Evolutionary conservation across 2,888 invertebrate genomes (phyloP), one percentile per base, ranked within the genome.

Genomic region (Rhagonycha lutea): DNA sequence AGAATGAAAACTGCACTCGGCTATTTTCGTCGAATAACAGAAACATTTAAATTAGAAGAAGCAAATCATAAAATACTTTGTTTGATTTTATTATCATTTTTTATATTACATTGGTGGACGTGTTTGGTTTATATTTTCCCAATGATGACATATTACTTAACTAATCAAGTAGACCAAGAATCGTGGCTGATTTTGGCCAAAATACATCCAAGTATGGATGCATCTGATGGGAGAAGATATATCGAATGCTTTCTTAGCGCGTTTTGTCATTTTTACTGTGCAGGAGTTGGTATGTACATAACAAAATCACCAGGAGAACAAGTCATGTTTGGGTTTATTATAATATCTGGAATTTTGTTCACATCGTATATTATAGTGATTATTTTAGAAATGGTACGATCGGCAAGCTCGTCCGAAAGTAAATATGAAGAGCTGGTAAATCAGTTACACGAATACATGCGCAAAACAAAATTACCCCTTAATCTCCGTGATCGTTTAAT

Each of bases 371-470:
- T 83, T 26, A 76, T 85, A 3, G 87, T 86, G 3, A 82, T 85
- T 77, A 76, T 88, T 11, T 77, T 88, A 24, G 84, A 84, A 80
- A 83, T 86, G 80, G 80, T 12, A 80, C 82, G 73, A 81, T 81
- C 79, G 77, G 83, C 70, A 77, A 81, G 79, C 62, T 77, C 84
- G 2, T 84, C 88, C 1, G 83, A 86, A 77, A 83, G 83, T 2
- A 88, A 89, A 78, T 89, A 87, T 73, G 84, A 87, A 72, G 87
- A 87, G 76, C 84, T 88, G 8, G 84, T 88, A 69, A 85, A 87
- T 74, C 88, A 89, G 81, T 77, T 89, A 12, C 77, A 81, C 1
- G 87, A 88, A 29, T 89, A 88, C 75, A 84, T 87, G 72, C 81
- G 81, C 5, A 86, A 86, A 32, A 89, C 88, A 70, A 87, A 88